Base-by-base conservation (phyloP, 2,113 vertebrate genomes). In the Gallinago undulata region DNA sequence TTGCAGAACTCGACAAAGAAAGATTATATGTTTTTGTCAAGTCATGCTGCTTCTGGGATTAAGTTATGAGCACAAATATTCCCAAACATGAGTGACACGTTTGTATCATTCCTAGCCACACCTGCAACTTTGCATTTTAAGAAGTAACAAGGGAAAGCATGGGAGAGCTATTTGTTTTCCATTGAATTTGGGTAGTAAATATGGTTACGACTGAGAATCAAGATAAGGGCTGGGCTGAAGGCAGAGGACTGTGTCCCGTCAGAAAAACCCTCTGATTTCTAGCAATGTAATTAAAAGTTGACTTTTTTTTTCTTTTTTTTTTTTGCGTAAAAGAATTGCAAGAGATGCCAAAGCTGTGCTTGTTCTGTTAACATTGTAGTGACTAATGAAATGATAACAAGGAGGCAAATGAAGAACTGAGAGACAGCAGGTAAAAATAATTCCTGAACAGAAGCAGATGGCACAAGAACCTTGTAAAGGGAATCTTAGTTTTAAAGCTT, bases 381-480 rank as follows among this genome's bases (percentile, higher is more conserved):
- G 8, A 78, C 62, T 68, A 87, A 87, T 57, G 48, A 93, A 87
- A 72, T 67, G 0, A 6, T 62, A 81, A 7, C 25, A 72, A 93
- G 73, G 45, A 92, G 76, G 66, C 51, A 87, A 92, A 92, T 56
- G 60, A 84, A 68, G 84, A 90, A 78, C 1, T 62, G 39, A 89
- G 57, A 91, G 45, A 82, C 39, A 92, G 64, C 48, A 89, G 45
- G 77, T 62, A 87, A 91, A 89, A 93, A 60, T 62, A 93, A 85
- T 75, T 86, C 62, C 57, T 81, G 62, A 93, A 90, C 22, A 75
- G 30, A 86, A 89, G 72, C 56, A 90, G 90, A 87, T 48, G 51
- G 83, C 39, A 84, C 13, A 68, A 87, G 80, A 81, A 82, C 35
- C 43, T 93, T 56, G 51, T 47, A 68, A 84, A 75, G 39, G 25